Percentiles rank a stretch among this genome's conserved stretches.
Evolutionary conservation across 2,113 vertebrate genomes (phyloP).

Genomic region (Patagioenas fasciata): DNA sequence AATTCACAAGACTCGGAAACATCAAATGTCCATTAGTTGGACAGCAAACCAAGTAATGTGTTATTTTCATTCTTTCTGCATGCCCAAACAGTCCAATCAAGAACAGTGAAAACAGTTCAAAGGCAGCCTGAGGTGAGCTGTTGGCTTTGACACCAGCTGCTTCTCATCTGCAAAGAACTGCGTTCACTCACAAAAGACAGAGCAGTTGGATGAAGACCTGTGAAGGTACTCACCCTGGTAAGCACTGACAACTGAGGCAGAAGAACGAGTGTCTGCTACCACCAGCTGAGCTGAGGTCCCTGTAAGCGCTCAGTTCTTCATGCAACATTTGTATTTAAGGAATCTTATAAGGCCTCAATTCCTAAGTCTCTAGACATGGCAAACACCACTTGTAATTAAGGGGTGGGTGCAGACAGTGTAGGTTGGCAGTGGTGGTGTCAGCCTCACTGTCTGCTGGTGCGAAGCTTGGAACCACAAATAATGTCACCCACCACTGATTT

Average conservation of each 20-base stretch:
- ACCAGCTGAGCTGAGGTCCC: neutral
- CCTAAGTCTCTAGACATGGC: neutral
- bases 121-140: neutral
- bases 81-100: constrained; percentile 17
- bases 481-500: neutral
- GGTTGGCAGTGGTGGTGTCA: neutral
- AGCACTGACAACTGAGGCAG: neutral
- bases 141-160: neutral
- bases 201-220: neutral
- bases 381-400: neutral
- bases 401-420: neutral
- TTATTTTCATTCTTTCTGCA: constrained; percentile 18
- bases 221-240: neutral
- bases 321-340: neutral
- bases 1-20: constrained; percentile 14
- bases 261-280: neutral
- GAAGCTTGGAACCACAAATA: neutral
- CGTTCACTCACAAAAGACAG: neutral
- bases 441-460: neutral
- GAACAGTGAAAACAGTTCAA: constrained; percentile 9
- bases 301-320: neutral
- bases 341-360: neutral
- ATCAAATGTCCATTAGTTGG: constrained; percentile 44
- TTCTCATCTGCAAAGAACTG: neutral
- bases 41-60: neutral